These are phyloP conservation scores for Hirtodrosophila duncani DNA, from an alignment of 2,888 invertebrate species.

Conservation along the genomic window DNA sequence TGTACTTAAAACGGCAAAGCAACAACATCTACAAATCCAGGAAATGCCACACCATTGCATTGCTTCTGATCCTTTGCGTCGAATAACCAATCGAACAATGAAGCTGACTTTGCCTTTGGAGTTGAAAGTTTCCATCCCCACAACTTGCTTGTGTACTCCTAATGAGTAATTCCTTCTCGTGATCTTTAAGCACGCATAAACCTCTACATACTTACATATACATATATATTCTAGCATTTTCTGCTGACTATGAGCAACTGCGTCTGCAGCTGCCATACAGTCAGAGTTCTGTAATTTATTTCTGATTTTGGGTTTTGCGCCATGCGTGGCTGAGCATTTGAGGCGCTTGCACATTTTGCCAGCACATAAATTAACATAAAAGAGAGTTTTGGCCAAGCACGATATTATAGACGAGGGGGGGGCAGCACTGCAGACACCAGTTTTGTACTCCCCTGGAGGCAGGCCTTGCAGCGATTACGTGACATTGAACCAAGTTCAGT, in stretches of 20 bases:
- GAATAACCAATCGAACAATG: no score
- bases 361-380: slow-evolving; percentile 71
- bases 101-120: no score
- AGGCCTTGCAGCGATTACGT: slow-evolving; percentile 60
- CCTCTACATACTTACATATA: neutral
- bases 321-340: slow-evolving; percentile 65
- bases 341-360: slow-evolving; percentile 69
- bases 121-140: no score
- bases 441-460: slow-evolving; percentile 26
- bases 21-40: no score
- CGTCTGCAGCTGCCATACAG: slow-evolving; percentile 23
- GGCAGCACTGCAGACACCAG: no score
- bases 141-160: no score
- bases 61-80: no score
- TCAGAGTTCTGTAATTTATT: slow-evolving; percentile 60
- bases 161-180: no score
- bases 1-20: no score
- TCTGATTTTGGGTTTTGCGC: slow-evolving; percentile 61
- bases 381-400: no score
- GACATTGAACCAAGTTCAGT: slow-evolving; percentile 65
- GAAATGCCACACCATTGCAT: no score
- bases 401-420: neutral
- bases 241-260: slow-evolving; percentile 58
- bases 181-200: no score
- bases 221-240: slow-evolving; percentile 14